A percentile compares a stretch with the other conserved stretches of the same genome.
Conservation (phyloP, 1,140 invertebrate species). For the Zaprionus davidi region DNA sequence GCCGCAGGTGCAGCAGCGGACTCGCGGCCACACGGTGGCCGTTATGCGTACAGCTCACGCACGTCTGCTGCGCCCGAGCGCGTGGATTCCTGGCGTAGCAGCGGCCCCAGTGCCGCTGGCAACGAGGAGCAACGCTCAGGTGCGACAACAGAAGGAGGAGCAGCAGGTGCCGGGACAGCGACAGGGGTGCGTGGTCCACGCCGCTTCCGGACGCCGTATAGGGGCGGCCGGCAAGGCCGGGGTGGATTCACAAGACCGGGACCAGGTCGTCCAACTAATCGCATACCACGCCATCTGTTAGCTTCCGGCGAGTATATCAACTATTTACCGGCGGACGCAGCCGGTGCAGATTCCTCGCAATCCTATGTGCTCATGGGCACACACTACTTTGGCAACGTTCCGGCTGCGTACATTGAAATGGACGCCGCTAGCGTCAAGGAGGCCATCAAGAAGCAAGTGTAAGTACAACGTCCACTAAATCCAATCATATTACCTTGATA, state of each 20-base stretch:
- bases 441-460: slow-evolving; percentile 93
- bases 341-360: slow-evolving; percentile 75
- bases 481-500: not conserved
- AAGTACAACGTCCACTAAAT: slow-evolving; percentile 81
- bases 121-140: slow-evolving; percentile 62
- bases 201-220: slow-evolving; percentile 80
- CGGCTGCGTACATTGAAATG: slow-evolving; percentile 85
- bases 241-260: slow-evolving; percentile 83
- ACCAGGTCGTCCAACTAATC: slow-evolving; percentile 83
- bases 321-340: slow-evolving; percentile 76
- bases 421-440: slow-evolving; percentile 88
- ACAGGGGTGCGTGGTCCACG: slow-evolving; percentile 63
- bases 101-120: slow-evolving; percentile 65
- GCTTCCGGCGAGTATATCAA: slow-evolving; percentile 76
- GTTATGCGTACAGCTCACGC: slow-evolving; percentile 66
- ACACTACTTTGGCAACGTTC: slow-evolving; percentile 84
- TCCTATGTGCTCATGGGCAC: slow-evolving; percentile 88
- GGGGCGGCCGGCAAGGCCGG: slow-evolving; percentile 75
- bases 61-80: slow-evolving; percentile 74
- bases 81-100: slow-evolving; percentile 84
- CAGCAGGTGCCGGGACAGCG: slow-evolving; percentile 48
- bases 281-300: slow-evolving; percentile 83
- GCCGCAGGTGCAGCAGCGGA: slow-evolving; percentile 42
- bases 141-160: slow-evolving; percentile 46
- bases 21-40: slow-evolving; percentile 54